Base-by-base conservation (phyloP, 2,113 vertebrate species). In the Caranx melampygus region DNA sequence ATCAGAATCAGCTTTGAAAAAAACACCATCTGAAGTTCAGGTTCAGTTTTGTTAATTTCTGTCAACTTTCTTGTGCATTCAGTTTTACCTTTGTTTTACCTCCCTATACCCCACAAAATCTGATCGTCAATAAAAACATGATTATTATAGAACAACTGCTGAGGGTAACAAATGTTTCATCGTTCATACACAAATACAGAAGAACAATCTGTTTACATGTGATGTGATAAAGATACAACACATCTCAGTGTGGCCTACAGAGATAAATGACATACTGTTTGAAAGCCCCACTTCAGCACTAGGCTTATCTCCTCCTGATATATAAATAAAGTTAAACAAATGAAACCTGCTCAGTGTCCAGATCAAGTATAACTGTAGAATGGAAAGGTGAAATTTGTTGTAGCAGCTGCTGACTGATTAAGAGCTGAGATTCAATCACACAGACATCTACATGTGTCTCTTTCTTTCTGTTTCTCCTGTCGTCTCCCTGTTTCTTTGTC, bases 371-470 rank as follows among this genome's bases (percentile, higher is more conserved):
- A 21, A 11, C 12, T 54, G n/a, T 21, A 21, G n/a, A 21, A 54
- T 12, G n/a, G 54, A 20, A 33, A 34, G 21, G 26, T 35, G 57
- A 60, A 35, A 16, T 70, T 51, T 62, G 61, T 45, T 47, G 40
- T 45, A 35, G 26, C 54, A 31, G 54, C 54, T 59, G 15, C 59
- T 35, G 31, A 51, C 35, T 66, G 63, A 61, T 67, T 54, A 57
- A 42, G 58, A 65, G 42, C 52, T 83, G 45, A 66, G 8, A 44
- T 52, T 57, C 42, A 1, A 26, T 37, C 9, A 15, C 42, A 49
- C 45, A 77, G 37, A 47, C 52, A 51, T 69, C 67, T 78, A 44
- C 35, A 54, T 66, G 58, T 34, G 16, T 6, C 1, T 55, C 12
- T 20, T 11, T 34, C 20, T 34, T 11, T 3, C 31, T 55, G 9